Percentiles rank a stretch among this genome's conserved stretches.
Evolutionary conservation across 2,113 vertebrate genomes (phyloP).

Genomic region (Peromyscus polionotus): DNA sequence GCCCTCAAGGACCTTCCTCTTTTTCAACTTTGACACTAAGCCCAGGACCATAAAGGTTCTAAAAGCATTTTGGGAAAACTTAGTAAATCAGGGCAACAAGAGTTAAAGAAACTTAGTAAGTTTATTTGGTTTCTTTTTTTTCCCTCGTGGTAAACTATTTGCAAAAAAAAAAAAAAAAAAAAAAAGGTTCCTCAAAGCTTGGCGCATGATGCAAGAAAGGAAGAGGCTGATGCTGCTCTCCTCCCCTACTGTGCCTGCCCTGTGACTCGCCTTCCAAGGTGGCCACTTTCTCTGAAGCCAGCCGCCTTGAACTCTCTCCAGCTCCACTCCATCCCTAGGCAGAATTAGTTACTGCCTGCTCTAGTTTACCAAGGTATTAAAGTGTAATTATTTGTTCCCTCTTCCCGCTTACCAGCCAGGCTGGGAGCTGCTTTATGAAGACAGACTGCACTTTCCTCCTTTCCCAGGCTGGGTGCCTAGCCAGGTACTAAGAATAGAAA

Average conservation of each 20-base stretch:
- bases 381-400: constrained; percentile 60
- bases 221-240: neutral
- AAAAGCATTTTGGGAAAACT: constrained; percentile 51
- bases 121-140: constrained; percentile 26
- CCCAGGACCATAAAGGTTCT: neutral
- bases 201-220: neutral
- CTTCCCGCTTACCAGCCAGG: neutral
- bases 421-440: constrained; percentile 38
- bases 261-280: neutral
- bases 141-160: constrained; percentile 19
- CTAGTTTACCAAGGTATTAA: constrained; percentile 33
- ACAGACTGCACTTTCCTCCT: neutral
- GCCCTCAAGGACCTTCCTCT: neutral
- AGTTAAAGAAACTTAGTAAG: constrained; percentile 18
- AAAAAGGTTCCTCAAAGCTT: neutral
- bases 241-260: neutral
- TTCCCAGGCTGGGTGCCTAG: constrained; percentile 15
- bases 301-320: constrained; percentile 55
- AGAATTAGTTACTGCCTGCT: constrained; percentile 59
- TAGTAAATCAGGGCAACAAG: neutral
- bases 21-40: neutral
- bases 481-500: constrained; percentile 49
- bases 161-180: fast-evolving
- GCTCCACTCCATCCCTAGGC: neutral
- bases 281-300: neutral